Percentiles rank a stretch among this genome's conserved stretches.
These are phyloP conservation scores for Chrosomus eos DNA, from an alignment of 2,797 vertebrate genomes.

Conservation along the genomic window DNA sequence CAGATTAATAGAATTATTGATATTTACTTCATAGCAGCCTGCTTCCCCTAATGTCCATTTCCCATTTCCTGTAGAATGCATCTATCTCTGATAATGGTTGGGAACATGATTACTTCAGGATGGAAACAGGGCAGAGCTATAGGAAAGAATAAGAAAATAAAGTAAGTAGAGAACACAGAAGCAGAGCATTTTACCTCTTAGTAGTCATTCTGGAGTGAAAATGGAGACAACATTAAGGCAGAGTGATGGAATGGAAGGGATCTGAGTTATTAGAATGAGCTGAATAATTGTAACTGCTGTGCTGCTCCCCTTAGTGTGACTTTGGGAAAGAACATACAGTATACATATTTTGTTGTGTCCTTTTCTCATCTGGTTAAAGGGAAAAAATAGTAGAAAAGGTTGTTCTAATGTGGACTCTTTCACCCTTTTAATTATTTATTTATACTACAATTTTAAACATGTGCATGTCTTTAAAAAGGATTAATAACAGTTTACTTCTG, in stretches of 20 bases:
- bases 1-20: conserved; percentile 82
- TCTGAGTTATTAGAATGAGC: conserved; percentile 49
- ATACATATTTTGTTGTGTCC: background rate
- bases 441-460: background rate
- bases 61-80: conserved; percentile 76
- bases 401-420: conserved; percentile 9
- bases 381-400: conserved; percentile 26
- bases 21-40: conserved; percentile 61
- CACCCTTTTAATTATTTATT: background rate
- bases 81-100: conserved; percentile 74
- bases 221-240: conserved; percentile 48
- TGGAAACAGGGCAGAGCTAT: conserved; percentile 48
- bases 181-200: conserved; percentile 47
- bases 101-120: conserved; percentile 71
- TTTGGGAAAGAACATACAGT: conserved; percentile 17
- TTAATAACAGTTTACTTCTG: background rate
- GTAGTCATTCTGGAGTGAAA: conserved; percentile 50
- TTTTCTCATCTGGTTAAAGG: conserved; percentile 24
- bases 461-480: conserved; percentile 8
- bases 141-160: conserved; percentile 19
- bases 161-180: conserved; percentile 24
- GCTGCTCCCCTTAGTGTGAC: conserved; percentile 31
- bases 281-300: conserved; percentile 45
- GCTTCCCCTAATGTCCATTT: conserved; percentile 69
- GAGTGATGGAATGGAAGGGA: conserved; percentile 23